phyloP scores from a whole-genome alignment of 2,797 vertebrate species.

The Sebastes matsubarae region DNA sequence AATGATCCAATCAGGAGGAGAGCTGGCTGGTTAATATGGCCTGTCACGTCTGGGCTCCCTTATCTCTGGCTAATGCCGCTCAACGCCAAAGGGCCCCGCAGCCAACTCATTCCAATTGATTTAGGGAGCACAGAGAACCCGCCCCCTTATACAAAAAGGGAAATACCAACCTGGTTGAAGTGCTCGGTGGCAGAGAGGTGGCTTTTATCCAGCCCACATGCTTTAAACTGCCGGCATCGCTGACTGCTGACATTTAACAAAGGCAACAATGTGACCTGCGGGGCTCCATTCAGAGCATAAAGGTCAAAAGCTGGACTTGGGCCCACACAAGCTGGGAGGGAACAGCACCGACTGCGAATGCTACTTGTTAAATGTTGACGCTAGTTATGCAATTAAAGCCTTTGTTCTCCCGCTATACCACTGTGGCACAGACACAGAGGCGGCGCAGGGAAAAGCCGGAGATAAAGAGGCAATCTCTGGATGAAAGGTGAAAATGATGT shows the following conservation, averaged over 20 bases:
- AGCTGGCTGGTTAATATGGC: conserved; percentile 70
- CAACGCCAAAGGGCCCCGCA: conserved; percentile 55
- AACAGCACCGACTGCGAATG: background rate
- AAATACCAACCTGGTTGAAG: conserved; percentile 52
- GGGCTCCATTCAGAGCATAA: conserved; percentile 44
- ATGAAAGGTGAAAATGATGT: conserved; percentile 34
- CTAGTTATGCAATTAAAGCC: conserved; percentile 34
- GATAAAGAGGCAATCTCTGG: conserved; percentile 28
- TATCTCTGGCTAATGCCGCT: conserved; percentile 66
- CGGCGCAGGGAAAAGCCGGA: background rate
- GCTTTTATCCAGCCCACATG: conserved; percentile 49
- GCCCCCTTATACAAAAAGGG: conserved; percentile 26
- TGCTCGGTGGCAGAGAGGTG: conserved; percentile 27
- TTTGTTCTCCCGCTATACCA: background rate
- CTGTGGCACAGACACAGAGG: background rate
- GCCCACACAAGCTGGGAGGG: conserved; percentile 13
- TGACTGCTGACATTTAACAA: conserved; percentile 73
- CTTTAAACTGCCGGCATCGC: conserved; percentile 37
- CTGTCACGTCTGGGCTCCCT: conserved; percentile 67
- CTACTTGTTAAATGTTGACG: conserved; percentile 41
- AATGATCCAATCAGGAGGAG: conserved; percentile 67
- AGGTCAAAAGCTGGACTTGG: conserved; percentile 60
- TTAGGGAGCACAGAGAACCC: conserved; percentile 49
- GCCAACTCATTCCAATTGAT: conserved; percentile 66
- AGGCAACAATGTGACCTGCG: conserved; percentile 57